Evolutionary conservation across 2,888 invertebrate genomes (phyloP).

Genomic region (Anthophora plumipes): DNA sequence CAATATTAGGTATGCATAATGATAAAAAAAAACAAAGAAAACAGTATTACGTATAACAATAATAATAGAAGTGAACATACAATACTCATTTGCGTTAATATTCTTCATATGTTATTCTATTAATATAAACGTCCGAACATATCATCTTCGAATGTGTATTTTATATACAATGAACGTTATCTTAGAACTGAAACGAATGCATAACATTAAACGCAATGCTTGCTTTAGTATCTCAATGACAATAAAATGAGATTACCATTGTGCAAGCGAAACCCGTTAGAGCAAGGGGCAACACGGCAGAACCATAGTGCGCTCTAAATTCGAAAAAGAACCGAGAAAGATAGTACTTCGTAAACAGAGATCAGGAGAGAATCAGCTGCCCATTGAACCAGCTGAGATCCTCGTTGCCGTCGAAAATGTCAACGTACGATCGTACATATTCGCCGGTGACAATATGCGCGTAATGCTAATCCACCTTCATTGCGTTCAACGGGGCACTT

Average conservation of each 20-base stretch:
- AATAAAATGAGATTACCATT: neutral
- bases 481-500: constrained; percentile 57
- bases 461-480: constrained; percentile 81
- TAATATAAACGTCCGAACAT: too few relatives aligned
- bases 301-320: constrained; percentile 22
- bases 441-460: constrained; percentile 74
- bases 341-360: constrained; percentile 71
- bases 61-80: neutral
- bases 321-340: constrained; percentile 38
- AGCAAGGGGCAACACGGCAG: neutral
- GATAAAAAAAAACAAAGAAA: neutral
- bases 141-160: neutral
- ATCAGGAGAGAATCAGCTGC: constrained; percentile 71
- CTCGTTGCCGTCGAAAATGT: constrained; percentile 67
- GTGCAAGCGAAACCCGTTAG: constrained; percentile 13
- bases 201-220: neutral
- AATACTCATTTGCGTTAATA: too few relatives aligned
- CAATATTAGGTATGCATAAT: too few relatives aligned
- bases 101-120: neutral
- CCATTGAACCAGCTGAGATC: constrained; percentile 67
- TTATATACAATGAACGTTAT: neutral
- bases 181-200: constrained; percentile 10
- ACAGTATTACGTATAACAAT: neutral
- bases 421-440: constrained; percentile 73
- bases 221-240: constrained; percentile 8